These are phyloP conservation scores for Neoitamus cyanurus DNA, from an alignment of 2,888 invertebrate species.

Conservation along the genomic window DNA sequence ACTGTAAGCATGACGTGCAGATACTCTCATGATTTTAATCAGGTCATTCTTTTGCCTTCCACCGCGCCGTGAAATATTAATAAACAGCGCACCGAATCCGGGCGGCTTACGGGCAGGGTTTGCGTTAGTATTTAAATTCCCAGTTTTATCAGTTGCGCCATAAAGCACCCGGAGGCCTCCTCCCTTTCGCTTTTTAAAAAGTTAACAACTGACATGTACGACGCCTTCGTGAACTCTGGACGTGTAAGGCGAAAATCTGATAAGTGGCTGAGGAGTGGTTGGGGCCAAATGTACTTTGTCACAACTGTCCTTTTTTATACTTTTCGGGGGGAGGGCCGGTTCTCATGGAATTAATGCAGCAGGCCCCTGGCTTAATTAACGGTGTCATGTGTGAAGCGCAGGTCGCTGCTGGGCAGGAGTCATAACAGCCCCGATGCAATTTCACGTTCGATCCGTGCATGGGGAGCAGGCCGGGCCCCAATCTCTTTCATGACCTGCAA, in stretches of 20 bases:
- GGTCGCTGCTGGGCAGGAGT: neutral
- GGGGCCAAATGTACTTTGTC: neutral
- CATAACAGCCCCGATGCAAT: neutral
- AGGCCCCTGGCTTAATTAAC: neutral
- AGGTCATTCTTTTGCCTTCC: slow-evolving; percentile 33
- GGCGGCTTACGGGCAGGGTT: neutral
- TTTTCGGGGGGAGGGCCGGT: neutral
- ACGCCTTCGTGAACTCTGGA: neutral
- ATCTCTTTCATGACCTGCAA: neutral
- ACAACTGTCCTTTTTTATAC: neutral
- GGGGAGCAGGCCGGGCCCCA: neutral
- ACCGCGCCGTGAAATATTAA: slow-evolving; percentile 28
- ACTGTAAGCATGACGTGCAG: slow-evolving; percentile 35
- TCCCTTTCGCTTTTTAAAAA: no score
- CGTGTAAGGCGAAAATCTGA: neutral
- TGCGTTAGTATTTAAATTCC: slow-evolving; percentile 5
- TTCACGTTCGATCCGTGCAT: neutral
- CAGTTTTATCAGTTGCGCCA: slow-evolving; percentile 1
- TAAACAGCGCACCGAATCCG: neutral
- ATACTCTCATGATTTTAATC: slow-evolving; percentile 44
- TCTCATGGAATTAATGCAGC: neutral
- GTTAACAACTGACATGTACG: no score
- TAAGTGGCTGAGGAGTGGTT: neutral
- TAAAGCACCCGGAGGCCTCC: neutral
- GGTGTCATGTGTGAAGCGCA: neutral